Base-by-base conservation (phyloP, 2,113 vertebrate genomes). In the Salminus brasiliensis region DNA sequence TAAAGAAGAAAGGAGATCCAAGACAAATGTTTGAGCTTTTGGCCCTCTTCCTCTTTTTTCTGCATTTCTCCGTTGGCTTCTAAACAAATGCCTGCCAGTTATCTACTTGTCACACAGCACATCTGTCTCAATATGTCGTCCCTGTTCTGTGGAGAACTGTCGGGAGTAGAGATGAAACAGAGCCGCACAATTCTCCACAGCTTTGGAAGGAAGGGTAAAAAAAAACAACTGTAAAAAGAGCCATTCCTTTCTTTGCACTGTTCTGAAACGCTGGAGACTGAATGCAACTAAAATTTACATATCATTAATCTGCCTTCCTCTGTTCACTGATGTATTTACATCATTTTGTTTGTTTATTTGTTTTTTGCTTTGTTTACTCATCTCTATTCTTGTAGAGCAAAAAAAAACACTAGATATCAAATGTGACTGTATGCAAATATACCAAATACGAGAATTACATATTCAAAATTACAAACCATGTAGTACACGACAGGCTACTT, bases 311-410 rank as follows among this genome's bases (percentile, higher is more conserved):
- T 81, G 55, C 65, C 66, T 82, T 76, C 57, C 30, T 78, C 49
- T 66, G 45, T 78, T 78, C 82, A 16, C 83, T 62, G 85, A 84
- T 84, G 88, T 68, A 81, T 85, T 88, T 74, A 86, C 88, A 90
- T 77, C 86, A 86, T 87, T 91, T 91, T 88, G 91, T 90, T 91
- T 92, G 87, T 91, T 92, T 90, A 85, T 88, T 87, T 88, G 83
- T 86, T 81, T 76, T 85, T 85, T 60, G 29, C 89, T 91, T 92
- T 90, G 90, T 90, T 78, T 65, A 87, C 85, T 85, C 62, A 82
- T 90, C 82, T 88, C 88, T 90, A 36, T 90, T 91, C 88, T 88
- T 90, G 89, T 93, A 80, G 81, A 83, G 89, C 88, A 88, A 87
- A 75, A 74, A 68, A 68, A 79, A 41, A n/a, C n/a, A n/a, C n/a